Evolutionary conservation across 2,113 vertebrate genomes (phyloP).

Genomic region (Hippocampus comes): DNA sequence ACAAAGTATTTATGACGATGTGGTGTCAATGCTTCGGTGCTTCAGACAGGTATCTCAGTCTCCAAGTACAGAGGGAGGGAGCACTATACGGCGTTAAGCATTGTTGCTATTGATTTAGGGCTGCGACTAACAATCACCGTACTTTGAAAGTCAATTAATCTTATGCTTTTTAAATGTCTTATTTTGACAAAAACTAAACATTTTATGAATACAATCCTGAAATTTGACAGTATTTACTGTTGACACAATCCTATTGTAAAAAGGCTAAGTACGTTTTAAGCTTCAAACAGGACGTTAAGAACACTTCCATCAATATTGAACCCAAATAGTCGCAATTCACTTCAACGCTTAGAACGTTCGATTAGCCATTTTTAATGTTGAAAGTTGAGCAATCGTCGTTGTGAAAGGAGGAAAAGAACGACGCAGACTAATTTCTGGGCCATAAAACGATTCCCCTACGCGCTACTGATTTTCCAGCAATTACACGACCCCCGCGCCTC

Average conservation of each 20-base stretch:
- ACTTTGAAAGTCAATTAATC: no score
- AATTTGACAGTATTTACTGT: no score
- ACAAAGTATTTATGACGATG: no score
- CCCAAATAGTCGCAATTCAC: neutral
- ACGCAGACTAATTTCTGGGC: neutral
- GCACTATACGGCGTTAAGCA: no score
- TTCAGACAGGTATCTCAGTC: no score
- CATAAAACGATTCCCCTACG: accelerated
- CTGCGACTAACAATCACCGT: no score
- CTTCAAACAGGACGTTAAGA: neutral
- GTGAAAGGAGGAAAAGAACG: neutral
- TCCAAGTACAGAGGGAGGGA: no score
- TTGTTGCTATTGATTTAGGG: no score
- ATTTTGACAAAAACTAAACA: no score
- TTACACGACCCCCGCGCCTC: neutral
- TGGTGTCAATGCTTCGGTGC: no score
- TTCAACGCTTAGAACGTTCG: neutral
- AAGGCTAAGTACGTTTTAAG: neutral
- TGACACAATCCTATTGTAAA: neutral
- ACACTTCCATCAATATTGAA: neutral
- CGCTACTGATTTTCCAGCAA: neutral
- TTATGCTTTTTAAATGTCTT: no score
- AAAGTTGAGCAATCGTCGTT: neutral
- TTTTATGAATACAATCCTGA: no score
- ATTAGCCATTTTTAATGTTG: neutral